Percentiles rank a stretch among this genome's conserved stretches.
These are phyloP conservation scores for Zaprionus obscuricornis DNA, from an alignment of 2,888 invertebrate species.

Conservation along the genomic window DNA sequence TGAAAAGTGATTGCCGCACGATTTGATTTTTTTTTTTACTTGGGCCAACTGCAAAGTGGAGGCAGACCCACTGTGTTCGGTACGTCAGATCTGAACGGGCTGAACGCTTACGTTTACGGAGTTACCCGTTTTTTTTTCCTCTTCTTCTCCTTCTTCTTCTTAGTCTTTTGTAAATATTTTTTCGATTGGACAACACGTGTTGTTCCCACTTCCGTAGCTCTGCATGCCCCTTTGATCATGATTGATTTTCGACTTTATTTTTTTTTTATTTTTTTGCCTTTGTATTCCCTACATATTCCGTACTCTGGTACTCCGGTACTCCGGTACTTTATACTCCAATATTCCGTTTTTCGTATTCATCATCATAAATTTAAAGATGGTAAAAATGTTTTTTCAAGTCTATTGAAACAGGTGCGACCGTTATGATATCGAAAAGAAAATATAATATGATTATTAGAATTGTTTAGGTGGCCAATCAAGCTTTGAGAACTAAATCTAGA, in stretches of 20 bases:
- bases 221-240: no score
- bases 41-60: slow-evolving; percentile 40
- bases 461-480: slow-evolving; percentile 43
- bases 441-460: not conserved
- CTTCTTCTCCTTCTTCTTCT: slow-evolving; percentile 4
- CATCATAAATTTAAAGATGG: no score
- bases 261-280: slow-evolving; percentile 33
- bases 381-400: no score
- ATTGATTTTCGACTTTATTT: no score
- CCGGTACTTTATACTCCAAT: no score
- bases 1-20: slow-evolving; percentile 63
- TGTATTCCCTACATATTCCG: slow-evolving; percentile 32
- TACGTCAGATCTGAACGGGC: slow-evolving; percentile 35
- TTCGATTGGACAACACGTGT: no score
- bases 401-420: slow-evolving; percentile 56
- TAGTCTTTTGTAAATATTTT: no score
- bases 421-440: slow-evolving; percentile 61
- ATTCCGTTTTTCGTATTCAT: no score
- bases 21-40: slow-evolving; percentile 30
- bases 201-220: no score
- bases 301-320: no score
- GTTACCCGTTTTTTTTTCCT: slow-evolving; percentile 1
- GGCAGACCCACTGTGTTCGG: no score
- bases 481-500: slow-evolving; percentile 13
- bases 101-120: slow-evolving; percentile 32